Base-by-base conservation (phyloP, 2,888 invertebrate genomes). In the Galerucella pusilla region DNA sequence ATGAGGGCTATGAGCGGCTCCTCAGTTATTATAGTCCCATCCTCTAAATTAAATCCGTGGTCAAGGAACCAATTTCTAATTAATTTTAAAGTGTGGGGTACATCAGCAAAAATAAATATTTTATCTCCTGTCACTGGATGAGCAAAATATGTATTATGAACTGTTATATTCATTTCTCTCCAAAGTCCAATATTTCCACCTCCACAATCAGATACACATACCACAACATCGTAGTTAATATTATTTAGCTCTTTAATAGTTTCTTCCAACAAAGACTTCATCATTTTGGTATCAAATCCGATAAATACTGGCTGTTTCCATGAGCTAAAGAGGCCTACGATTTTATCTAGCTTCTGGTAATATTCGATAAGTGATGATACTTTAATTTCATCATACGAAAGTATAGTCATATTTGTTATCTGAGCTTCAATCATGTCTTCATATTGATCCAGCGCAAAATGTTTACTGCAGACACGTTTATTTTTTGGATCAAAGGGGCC, bases 201-300 rank as follows among this genome's bases (percentile, higher is more conserved):
- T 14, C 83, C 84, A 78, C 81, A 83, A 74, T 84, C 81, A n/a
- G 74, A 78, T 0, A 81, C 81, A 76, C 80, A 81, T 0, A 81
- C 83, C 10, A 85, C 82, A 16, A 84, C 9, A 57, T 65, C 65
- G 59, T 69, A n/a, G 28, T 28, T 28, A 28, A 28, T 28, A 3
- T 28, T 1, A 28, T 28, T 28, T 28, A 28, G 28, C 3, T 28
- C 2, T 28, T 28, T 28, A 3, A 28, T 28, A 2, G 28, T 2
- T 28, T 28, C 28, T 28, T 28, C 28, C 3, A 28, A 28, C 28
- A 28, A 1, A 28, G 28, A 28, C 3, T 28, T 28, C 2, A 3
- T 28, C 28, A 28, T 28, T 2, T 28, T 28, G 3, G 28, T 28
- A 28, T 28, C 28, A 28, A 28, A 28, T 28, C 28, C 3, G 3